Conservation (phyloP, 2,888 invertebrate genomes). For the Drosophila meridiana region DNA sequence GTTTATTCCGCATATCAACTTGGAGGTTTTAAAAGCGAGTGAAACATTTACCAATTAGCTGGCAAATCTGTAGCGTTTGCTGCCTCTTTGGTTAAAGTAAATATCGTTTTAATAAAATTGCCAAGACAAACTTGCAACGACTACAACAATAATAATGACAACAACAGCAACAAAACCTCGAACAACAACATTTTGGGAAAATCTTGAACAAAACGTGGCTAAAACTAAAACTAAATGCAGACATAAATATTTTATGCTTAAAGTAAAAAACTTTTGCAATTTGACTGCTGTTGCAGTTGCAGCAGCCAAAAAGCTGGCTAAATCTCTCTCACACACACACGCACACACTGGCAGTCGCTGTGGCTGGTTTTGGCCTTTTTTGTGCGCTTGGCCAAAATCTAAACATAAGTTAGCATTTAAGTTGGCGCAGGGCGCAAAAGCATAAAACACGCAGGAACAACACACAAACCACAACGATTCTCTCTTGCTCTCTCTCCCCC, state of each 20-base stretch:
- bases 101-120: conserved; percentile 69
- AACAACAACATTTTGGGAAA: conserved; percentile 35
- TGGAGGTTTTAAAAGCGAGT: conserved; percentile 13
- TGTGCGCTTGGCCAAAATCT: conserved; percentile 65
- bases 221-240: conserved; percentile 76
- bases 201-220: conserved; percentile 65
- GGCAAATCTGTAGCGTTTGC: conserved; percentile 27
- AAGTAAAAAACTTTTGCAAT: conserved; percentile 79
- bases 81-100: conserved; percentile 54
- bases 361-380: conserved; percentile 47
- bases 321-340: conserved; percentile 28
- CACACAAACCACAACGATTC: conserved; percentile 41
- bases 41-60: conserved; percentile 31
- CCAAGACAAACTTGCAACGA: conserved; percentile 63
- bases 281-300: conserved; percentile 62
- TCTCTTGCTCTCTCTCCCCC: conserved; percentile 8
- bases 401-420: conserved; percentile 78
- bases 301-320: conserved; percentile 62
- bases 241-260: conserved; percentile 79
- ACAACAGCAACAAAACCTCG: conserved; percentile 3
- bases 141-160: conserved; percentile 31
- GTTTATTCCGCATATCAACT: background rate
- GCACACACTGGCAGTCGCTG: conserved; percentile 46
- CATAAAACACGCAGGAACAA: conserved; percentile 71
- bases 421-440: conserved; percentile 75